Evolutionary conservation across 1,140 invertebrate genomes (phyloP), one percentile per base, ranked within the genome.

Genomic region (Drosophila novamexicana): DNA sequence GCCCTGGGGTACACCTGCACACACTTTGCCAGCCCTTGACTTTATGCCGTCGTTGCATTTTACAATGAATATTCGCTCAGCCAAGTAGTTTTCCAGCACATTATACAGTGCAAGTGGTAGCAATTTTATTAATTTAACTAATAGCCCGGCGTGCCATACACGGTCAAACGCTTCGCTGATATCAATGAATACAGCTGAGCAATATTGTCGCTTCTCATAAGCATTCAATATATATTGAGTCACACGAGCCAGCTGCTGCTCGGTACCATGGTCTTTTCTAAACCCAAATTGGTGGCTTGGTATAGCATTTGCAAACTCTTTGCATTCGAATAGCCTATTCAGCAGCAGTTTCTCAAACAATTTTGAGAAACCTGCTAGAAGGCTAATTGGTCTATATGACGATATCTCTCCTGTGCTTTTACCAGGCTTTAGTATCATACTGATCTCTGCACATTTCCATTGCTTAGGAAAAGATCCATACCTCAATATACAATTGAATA

Each of bases 251-350:
- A 75, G 22, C 9, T 75, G 71, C 6, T 72, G 61, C 0, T 65
- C 54, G 0, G 53, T 66, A 0, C 61, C 53, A 6, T 72, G 63
- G 0, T 63, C 7, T 16, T 9, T 34, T 4, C 71, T 54, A 1
- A 62, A 74, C 0, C 71, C 71, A 22, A 74, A 74, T 22, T 69
- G 72, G 8, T 75, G 72, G 1, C 2, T 12, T 6, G 72, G 66
- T 1, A 70, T 9, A 0, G 59, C 66, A 0, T n/a, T 9, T 0
- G 22, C 37, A 1, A 68, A 74, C 0, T 63, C 58, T 0, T n/a
- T 3, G 0, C 10, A 1, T n/a, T 56, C 52, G 0, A 69, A 44
- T 0, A 75, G 32, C 6, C 73, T 37, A 1, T 9, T 3, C 18
- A 64, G 29, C 0, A 75, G 10, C 0, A 75, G 5, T 6, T 12